Conservation (phyloP, 2,797 vertebrate species). For the Dermochelys coriacea region DNA sequence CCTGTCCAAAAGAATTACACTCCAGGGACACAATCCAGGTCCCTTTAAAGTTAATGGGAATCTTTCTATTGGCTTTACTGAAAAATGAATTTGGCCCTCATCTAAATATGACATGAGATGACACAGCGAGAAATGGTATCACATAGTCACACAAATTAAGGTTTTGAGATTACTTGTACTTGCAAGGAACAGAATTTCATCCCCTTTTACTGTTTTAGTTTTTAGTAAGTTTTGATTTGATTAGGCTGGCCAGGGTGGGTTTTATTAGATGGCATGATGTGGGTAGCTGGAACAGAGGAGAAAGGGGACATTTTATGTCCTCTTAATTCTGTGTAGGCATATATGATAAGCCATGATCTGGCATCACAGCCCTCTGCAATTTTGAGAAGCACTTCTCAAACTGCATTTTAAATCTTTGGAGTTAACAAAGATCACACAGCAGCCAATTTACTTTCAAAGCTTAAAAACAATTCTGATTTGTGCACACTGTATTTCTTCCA, state of each 20-base stretch:
- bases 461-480: neutral
- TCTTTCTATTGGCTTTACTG: neutral
- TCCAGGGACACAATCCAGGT: neutral
- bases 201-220: neutral
- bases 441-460: neutral
- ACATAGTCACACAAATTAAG: neutral
- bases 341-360: neutral
- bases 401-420: neutral
- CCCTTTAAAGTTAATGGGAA: neutral
- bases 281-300: neutral
- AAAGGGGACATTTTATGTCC: neutral
- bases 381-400: neutral
- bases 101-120: neutral
- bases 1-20: neutral
- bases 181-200: neutral
- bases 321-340: neutral
- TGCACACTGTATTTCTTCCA: neutral
- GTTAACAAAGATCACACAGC: neutral
- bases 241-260: neutral
- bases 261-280: neutral
- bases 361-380: neutral
- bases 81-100: neutral
- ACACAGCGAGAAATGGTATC: neutral
- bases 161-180: neutral
- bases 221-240: neutral